Evolutionary conservation across 1,140 invertebrate genomes (phyloP).

Genomic region (Dermatophagoides farinae): DNA sequence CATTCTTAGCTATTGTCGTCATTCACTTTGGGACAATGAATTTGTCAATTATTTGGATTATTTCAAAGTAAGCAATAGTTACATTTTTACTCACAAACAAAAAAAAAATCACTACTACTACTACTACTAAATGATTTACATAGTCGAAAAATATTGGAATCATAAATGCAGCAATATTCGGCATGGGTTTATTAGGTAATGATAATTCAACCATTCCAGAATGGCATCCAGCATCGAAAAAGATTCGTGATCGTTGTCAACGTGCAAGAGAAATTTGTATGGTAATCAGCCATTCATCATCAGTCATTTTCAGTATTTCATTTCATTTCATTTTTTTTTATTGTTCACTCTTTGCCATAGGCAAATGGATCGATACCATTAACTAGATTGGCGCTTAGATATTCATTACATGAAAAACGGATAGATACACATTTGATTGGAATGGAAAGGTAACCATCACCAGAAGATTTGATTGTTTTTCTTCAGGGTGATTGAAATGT

Average conservation of each 20-base stretch:
- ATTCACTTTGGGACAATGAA: conserved; percentile 53
- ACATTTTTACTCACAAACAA: neutral
- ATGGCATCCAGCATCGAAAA: conserved; percentile 59
- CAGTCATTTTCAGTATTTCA: too few species aligned
- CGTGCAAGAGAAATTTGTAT: conserved; percentile 26
- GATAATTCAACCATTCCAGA: conserved; percentile 23
- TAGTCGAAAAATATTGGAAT: conserved; percentile 49
- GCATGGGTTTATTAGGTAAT: conserved; percentile 60
- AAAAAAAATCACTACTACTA: neutral
- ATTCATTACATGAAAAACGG: conserved; percentile 21
- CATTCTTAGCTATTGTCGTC: conserved; percentile 54
- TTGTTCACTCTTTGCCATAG: conserved; percentile 7
- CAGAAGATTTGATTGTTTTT: neutral
- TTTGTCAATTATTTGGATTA: conserved; percentile 47
- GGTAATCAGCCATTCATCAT: too few species aligned
- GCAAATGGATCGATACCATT: conserved; percentile 22
- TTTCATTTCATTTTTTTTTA: too few species aligned
- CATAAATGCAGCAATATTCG: conserved; percentile 55
- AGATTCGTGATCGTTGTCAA: conserved; percentile 36
- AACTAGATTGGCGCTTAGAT: conserved; percentile 23
- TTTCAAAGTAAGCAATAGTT: conserved; percentile 39
- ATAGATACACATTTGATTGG: conserved; percentile 24
- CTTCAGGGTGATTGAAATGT: too few species aligned
- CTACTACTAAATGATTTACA: conserved; percentile 14
- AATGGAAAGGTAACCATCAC: conserved; percentile 22